These are phyloP conservation scores for Nyctalus aviator DNA, from an alignment of 2,797 vertebrate species.

Conservation along the genomic window DNA sequence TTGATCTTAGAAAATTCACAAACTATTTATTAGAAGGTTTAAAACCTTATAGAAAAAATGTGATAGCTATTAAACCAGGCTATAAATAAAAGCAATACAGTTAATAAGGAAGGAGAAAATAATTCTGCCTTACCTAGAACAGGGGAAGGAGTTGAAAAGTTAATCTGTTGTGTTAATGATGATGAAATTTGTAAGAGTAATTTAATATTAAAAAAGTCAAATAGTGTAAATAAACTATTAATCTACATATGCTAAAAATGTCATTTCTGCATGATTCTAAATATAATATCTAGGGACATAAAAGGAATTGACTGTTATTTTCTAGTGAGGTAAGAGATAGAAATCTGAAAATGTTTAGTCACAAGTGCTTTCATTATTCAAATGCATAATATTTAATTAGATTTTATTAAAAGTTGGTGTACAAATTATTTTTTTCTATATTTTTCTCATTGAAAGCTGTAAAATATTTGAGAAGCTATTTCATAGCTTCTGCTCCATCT, in stretches of 20 bases:
- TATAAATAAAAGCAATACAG: background rate
- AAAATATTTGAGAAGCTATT: background rate
- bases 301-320: background rate
- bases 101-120: background rate
- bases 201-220: slow-evolving; percentile 18
- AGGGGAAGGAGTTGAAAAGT: background rate
- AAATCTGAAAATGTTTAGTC: background rate
- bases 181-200: background rate
- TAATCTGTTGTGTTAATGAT: background rate
- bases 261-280: background rate
- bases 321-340: background rate
- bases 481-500: background rate
- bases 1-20: background rate
- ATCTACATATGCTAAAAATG: background rate
- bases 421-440: background rate
- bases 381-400: background rate
- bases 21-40: background rate
- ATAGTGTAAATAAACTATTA: background rate
- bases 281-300: background rate
- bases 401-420: background rate
- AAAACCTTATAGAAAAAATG: background rate
- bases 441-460: background rate
- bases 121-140: background rate
- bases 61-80: background rate
- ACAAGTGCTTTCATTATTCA: background rate